These are phyloP conservation scores for Varanus salvator DNA, from an alignment of 2,113 vertebrate genomes.

Conservation along the genomic window DNA sequence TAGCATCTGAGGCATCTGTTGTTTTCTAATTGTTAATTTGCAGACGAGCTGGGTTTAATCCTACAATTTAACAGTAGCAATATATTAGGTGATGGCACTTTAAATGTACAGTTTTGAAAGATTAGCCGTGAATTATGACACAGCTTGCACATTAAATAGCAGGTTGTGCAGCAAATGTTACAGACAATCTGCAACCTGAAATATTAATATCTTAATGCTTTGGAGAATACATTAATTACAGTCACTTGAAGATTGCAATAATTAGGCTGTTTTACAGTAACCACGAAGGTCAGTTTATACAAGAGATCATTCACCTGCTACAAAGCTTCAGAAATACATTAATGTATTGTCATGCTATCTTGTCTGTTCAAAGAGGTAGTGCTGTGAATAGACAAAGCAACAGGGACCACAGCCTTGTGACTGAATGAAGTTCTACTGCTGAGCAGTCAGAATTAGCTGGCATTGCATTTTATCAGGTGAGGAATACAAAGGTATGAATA, in stretches of 20 bases:
- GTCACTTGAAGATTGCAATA: constrained; percentile 61
- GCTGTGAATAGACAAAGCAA: constrained; percentile 26
- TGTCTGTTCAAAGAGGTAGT: constrained; percentile 6
- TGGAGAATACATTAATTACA: constrained; percentile 71
- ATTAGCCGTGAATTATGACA: constrained; percentile 67
- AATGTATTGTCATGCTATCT: constrained; percentile 1
- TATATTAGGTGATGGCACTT: constrained; percentile 55
- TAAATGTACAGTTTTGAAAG: constrained; percentile 65
- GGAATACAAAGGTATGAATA: not conserved
- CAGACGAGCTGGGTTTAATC: constrained; percentile 37
- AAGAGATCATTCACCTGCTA: constrained; percentile 65
- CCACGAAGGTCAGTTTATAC: constrained; percentile 61
- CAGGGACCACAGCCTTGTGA: not conserved
- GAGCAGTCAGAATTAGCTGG: not conserved
- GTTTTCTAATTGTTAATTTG: constrained; percentile 56
- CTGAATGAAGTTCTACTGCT: not conserved
- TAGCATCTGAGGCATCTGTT: not conserved
- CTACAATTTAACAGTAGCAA: constrained; percentile 33
- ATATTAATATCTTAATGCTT: constrained; percentile 72
- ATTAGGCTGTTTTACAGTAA: constrained; percentile 64
- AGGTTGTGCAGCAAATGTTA: constrained; percentile 67
- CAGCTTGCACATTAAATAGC: constrained; percentile 59
- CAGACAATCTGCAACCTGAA: constrained; percentile 66
- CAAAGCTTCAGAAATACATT: constrained; percentile 38
- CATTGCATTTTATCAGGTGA: constrained; percentile 26